A percentile compares a stretch with the other conserved stretches of the same genome.
Evolutionary conservation across 2,797 vertebrate genomes (phyloP).

Genomic region (Propithecus deckenii): DNA sequence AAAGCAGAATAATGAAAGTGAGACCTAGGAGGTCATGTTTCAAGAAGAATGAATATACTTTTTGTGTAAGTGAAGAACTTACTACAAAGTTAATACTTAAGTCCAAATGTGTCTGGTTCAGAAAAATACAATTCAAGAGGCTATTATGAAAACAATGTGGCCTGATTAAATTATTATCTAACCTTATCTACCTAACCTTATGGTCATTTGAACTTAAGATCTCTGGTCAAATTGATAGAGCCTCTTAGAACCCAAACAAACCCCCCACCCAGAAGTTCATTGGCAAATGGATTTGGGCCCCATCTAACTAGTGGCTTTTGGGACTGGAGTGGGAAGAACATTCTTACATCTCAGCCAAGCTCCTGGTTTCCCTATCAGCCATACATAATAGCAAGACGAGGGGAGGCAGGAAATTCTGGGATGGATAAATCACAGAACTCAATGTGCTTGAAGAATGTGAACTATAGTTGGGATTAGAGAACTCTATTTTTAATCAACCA

Average conservation of each 20-base stretch:
- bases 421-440: not conserved
- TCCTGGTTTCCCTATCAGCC: not conserved
- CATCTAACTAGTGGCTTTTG: not conserved
- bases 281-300: not conserved
- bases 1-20: not conserved
- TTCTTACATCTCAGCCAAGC: not conserved
- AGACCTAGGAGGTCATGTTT: not conserved
- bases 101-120: not conserved
- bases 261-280: not conserved
- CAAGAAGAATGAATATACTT: not conserved
- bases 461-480: not conserved
- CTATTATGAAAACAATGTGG: not conserved
- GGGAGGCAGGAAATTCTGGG: not conserved
- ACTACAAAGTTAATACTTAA: constrained; percentile 53
- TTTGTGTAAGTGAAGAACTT: not conserved
- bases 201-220: not conserved
- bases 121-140: not conserved
- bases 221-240: not conserved
- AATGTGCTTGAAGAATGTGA: not conserved
- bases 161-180: not conserved
- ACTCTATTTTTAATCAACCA: not conserved
- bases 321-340: not conserved
- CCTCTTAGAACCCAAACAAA: not conserved
- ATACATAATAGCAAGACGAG: not conserved
- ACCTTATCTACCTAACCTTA: not conserved